Conservation (phyloP, 1,140 invertebrate genomes). For the Ceratosolen fusciceps region DNA sequence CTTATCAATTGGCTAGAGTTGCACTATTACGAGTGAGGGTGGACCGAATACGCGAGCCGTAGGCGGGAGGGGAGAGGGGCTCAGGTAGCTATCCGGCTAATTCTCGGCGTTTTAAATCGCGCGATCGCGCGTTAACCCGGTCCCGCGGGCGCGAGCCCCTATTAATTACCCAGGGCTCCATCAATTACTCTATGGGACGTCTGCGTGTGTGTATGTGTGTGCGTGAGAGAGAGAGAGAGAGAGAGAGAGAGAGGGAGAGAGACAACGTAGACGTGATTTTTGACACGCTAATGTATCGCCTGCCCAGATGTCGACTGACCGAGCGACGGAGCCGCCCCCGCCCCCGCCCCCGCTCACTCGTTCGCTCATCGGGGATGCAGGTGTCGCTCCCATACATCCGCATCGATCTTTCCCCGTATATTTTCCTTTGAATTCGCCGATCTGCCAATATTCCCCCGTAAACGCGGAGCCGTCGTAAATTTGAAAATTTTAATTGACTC, state of each 20-base stretch:
- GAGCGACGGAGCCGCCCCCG: background rate
- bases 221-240: background rate
- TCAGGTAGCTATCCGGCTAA: slow-evolving; percentile 24
- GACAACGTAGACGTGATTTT: slow-evolving; percentile 55
- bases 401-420: background rate
- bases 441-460: too few species aligned
- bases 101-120: slow-evolving; percentile 65
- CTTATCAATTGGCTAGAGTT: slow-evolving; percentile 66
- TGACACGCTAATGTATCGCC: slow-evolving; percentile 70
- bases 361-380: too few species aligned
- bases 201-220: background rate
- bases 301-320: slow-evolving; percentile 66
- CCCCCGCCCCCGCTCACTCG: too few species aligned
- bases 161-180: slow-evolving; percentile 70
- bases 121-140: slow-evolving; percentile 49
- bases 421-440: background rate
- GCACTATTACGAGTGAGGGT: background rate
- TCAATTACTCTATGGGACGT: slow-evolving; percentile 61
- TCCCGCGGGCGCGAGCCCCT: slow-evolving; percentile 52
- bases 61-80: slow-evolving; percentile 39
- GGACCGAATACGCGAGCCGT: slow-evolving; percentile 2
- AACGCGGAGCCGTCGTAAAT: too few species aligned
- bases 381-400: too few species aligned
- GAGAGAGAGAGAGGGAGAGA: background rate
- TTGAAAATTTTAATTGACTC: too few species aligned